Percentiles rank a stretch among this genome's conserved stretches.
Conservation (phyloP, 2,113 vertebrate species). For the Carassius carassius region DNA sequence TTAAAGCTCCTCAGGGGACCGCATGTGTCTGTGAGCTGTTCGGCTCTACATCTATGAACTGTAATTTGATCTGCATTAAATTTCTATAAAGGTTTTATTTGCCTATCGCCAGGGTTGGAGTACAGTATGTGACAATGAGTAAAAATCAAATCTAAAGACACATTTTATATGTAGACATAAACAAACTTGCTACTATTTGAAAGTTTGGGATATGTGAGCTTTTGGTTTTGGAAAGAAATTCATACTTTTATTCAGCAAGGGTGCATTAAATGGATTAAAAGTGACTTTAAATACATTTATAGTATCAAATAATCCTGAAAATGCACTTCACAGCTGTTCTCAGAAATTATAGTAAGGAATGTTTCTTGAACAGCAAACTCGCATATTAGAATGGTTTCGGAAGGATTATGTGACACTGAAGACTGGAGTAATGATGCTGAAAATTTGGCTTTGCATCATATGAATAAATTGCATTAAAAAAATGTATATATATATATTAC, state of each 20-base stretch:
- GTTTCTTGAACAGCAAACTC: background rate
- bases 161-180: background rate
- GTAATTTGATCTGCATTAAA: conserved; percentile 32
- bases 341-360: background rate
- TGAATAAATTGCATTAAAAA: background rate
- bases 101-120: background rate
- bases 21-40: conserved; percentile 15
- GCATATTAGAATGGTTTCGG: background rate
- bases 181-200: background rate
- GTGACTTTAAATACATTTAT: background rate
- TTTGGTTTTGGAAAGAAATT: background rate
- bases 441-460: background rate
- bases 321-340: background rate
- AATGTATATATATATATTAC: background rate
- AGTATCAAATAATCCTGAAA: background rate
- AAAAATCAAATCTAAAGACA: background rate
- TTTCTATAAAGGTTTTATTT: conserved; percentile 23
- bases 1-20: conserved; percentile 24
- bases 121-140: background rate
- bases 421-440: background rate
- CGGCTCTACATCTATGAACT: background rate
- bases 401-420: background rate
- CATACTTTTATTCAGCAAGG: background rate
- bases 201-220: background rate
- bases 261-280: background rate